Percentiles rank a stretch among this genome's conserved stretches.
These are phyloP conservation scores for Montipora efflorescens DNA, from an alignment of 64 coral and sea anemone species.

Conservation along the genomic window DNA sequence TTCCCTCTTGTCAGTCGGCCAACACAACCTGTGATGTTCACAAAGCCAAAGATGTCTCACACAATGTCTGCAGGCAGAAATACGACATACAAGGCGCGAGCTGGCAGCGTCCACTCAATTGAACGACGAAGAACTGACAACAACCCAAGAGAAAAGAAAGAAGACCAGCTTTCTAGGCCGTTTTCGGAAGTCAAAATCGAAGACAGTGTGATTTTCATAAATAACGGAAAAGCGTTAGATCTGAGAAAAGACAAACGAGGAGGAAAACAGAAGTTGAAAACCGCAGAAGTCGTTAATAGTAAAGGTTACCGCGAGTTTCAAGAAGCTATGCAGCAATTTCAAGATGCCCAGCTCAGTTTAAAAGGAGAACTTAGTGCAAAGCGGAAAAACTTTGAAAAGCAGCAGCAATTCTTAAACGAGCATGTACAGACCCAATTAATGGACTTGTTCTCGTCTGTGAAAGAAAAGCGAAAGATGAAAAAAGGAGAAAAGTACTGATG, in stretches of 20 bases:
- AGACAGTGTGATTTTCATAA: not conserved
- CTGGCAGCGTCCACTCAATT: not conserved
- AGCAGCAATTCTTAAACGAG: slow-evolving; percentile 29
- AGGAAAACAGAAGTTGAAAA: not conserved
- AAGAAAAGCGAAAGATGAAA: not conserved
- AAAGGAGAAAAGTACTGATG: slow-evolving; percentile 23
- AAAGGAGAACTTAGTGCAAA: slow-evolving; percentile 22
- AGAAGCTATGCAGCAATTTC: slow-evolving; percentile 23
- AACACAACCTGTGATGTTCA: not conserved
- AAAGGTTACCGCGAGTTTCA: slow-evolving; percentile 25
- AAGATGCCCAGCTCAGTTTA: slow-evolving; percentile 25
- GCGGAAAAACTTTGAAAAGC: slow-evolving; percentile 6
- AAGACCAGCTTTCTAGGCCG: not conserved
- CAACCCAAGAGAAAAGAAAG: not conserved
- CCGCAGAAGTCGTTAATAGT: not conserved
- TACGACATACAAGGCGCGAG: not conserved
- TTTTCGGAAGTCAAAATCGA: slow-evolving; percentile 17
- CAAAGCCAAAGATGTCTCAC: not conserved
- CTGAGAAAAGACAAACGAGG: not conserved
- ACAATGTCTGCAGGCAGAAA: not conserved
- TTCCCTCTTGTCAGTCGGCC: slow-evolving; percentile 4
- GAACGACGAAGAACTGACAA: not conserved
- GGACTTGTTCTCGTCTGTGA: slow-evolving; percentile 17
- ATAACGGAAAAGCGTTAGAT: slow-evolving; percentile 40
- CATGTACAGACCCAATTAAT: slow-evolving; percentile 21